phyloP scores from a whole-genome alignment of 64 coral and sea anemone species.

The Hydrozoanthus tunicans region DNA sequence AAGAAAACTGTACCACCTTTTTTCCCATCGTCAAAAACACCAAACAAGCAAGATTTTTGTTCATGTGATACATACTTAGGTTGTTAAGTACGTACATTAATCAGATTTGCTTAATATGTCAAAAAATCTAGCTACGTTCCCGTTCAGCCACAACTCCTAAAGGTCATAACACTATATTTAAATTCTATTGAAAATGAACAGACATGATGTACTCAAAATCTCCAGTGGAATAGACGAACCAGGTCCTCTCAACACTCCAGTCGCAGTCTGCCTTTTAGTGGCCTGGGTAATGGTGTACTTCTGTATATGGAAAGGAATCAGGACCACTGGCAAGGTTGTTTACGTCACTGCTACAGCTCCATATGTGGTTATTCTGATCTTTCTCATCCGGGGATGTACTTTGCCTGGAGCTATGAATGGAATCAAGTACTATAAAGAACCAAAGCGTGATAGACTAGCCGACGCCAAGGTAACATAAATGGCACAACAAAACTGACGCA shows the following conservation, averaged over 20 bases:
- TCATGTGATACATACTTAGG: no score
- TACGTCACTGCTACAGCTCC: conserved; percentile 86
- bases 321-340: conserved; percentile 81
- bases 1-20: no score
- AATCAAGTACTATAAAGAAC: conserved; percentile 59
- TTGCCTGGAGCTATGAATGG: conserved; percentile 67
- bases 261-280: conserved; percentile 62
- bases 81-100: background rate
- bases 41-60: no score
- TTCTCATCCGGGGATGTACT: conserved; percentile 72
- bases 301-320: conserved; percentile 84
- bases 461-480: conserved; percentile 66
- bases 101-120: background rate
- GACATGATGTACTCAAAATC: conserved; percentile 58
- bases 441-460: conserved; percentile 30
- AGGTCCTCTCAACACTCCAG: conserved; percentile 61
- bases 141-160: background rate
- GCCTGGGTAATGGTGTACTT: conserved; percentile 88
- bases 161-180: background rate
- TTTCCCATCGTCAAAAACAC: no score
- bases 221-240: conserved; percentile 69
- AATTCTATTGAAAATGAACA: conserved; percentile 1
- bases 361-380: conserved; percentile 60
- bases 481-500: no score
- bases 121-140: background rate